A percentile compares a stretch with the other conserved stretches of the same genome.
phyloP scores from a whole-genome alignment of 2,797 vertebrate genomes.

The Chelon labrosus region DNA sequence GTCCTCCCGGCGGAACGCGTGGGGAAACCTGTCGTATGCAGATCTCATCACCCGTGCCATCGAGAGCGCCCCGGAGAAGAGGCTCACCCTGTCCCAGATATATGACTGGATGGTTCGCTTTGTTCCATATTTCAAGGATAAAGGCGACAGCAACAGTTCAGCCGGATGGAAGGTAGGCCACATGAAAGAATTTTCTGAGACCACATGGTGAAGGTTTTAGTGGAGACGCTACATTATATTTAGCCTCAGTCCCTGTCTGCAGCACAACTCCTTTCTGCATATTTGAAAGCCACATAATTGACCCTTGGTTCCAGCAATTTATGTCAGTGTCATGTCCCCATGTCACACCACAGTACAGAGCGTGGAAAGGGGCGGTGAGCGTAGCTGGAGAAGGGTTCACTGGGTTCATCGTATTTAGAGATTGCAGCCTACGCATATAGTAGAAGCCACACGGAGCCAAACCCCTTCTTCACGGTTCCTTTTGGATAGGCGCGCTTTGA shows the following conservation, averaged over 20 bases:
- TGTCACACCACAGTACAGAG: slow-evolving; percentile 65
- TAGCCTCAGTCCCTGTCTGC: slow-evolving; percentile 56
- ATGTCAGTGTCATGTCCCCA: slow-evolving; percentile 63
- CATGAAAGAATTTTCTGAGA: slow-evolving; percentile 42
- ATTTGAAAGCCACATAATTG: slow-evolving; percentile 74
- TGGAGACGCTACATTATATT: slow-evolving; percentile 54
- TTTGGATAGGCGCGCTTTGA: slow-evolving; percentile 52
- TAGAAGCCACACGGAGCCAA: slow-evolving; percentile 39
- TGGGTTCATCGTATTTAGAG: slow-evolving; percentile 73
- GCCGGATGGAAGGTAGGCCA: slow-evolving; percentile 96
- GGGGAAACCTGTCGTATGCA: slow-evolving; percentile 98
- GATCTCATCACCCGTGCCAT: slow-evolving; percentile 97
- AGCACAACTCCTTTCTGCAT: slow-evolving; percentile 55
- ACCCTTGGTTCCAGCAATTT: slow-evolving; percentile 56
- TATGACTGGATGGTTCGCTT: slow-evolving; percentile 99
- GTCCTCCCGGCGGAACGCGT: slow-evolving; percentile 95
- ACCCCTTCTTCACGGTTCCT: slow-evolving; percentile 19
- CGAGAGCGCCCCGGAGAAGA: slow-evolving; percentile 94
- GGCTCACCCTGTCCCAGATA: slow-evolving; percentile 96
- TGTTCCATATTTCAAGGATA: slow-evolving; percentile 99
- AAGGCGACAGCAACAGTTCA: slow-evolving; percentile 98
- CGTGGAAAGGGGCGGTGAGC: slow-evolving; percentile 61
- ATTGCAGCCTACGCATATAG: slow-evolving; percentile 41
- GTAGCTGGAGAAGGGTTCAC: slow-evolving; percentile 70
- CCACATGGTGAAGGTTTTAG: slow-evolving; percentile 54